These are phyloP conservation scores for Corydoras maculifer DNA, from an alignment of 2,113 vertebrate species.

Conservation along the genomic window DNA sequence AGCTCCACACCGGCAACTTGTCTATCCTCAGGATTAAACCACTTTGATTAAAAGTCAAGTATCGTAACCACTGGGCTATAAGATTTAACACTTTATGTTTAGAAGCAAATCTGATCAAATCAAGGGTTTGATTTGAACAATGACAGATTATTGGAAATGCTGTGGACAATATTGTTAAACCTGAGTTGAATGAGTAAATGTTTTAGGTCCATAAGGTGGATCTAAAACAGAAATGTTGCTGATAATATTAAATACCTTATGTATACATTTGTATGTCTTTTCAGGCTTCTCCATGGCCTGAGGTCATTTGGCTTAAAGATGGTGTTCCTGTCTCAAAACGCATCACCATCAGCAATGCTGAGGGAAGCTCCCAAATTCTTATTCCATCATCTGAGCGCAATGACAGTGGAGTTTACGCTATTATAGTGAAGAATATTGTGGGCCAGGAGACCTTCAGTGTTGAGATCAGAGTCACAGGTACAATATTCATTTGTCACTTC, in stretches of 20 bases:
- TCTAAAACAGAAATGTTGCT: no score
- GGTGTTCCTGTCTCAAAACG: conserved; percentile 64
- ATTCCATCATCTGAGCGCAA: conserved; percentile 67
- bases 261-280: background rate
- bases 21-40: background rate
- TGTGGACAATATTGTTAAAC: no score
- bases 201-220: no score
- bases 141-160: no score
- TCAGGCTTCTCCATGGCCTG: conserved; percentile 75
- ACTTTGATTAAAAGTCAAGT: background rate
- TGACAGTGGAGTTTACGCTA: conserved; percentile 72
- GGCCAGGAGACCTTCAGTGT: conserved; percentile 71
- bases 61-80: background rate
- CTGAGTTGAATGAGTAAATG: no score
- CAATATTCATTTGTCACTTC: background rate
- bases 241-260: no score
- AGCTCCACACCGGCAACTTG: no score
- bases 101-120: no score
- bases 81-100: background rate
- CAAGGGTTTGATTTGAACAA: no score
- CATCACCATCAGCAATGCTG: conserved; percentile 62
- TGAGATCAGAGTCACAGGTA: conserved; percentile 81
- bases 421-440: conserved; percentile 65
- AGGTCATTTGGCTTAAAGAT: conserved; percentile 82
- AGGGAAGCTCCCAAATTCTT: conserved; percentile 72